Percentiles rank a stretch among this genome's conserved stretches.
phyloP scores from a whole-genome alignment of 2,888 invertebrate species.

The Corythucha ciliata region DNA sequence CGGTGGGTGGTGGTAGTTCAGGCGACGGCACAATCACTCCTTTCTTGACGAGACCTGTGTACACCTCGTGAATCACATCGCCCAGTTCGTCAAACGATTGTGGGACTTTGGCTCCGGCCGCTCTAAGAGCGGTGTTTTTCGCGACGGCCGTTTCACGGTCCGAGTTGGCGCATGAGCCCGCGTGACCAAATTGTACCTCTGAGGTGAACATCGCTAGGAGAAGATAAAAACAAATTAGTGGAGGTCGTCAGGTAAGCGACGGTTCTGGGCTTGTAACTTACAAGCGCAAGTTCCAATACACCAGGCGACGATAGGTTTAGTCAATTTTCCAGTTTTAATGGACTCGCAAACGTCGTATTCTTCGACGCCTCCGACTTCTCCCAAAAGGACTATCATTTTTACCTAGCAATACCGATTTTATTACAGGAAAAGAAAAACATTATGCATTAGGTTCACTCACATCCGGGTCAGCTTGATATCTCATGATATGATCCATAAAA shows the following conservation, averaged over 20 bases:
- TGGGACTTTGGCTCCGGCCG: conserved; percentile 84
- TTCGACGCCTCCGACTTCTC: conserved; percentile 97
- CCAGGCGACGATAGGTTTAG: conserved; percentile 95
- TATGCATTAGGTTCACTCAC: conserved; percentile 41
- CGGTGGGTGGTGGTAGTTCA: conserved; percentile 94
- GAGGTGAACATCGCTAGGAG: conserved; percentile 67
- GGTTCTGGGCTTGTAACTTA: too few species aligned
- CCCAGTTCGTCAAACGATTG: conserved; percentile 84
- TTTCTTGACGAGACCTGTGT: conserved; percentile 62
- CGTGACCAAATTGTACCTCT: conserved; percentile 96
- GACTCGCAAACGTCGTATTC: conserved; percentile 94
- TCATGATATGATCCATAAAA: conserved; percentile 92
- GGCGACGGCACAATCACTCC: conserved; percentile 78
- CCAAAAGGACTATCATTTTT: conserved; percentile 90
- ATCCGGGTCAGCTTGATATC: conserved; percentile 56
- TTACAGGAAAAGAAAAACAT: not conserved
- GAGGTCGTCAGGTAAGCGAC: too few species aligned
- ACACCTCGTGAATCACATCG: conserved; percentile 64
- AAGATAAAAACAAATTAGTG: too few species aligned
- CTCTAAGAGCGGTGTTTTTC: conserved; percentile 76
- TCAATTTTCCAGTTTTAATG: conserved; percentile 65
- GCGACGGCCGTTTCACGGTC: conserved; percentile 84
- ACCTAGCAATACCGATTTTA: conserved; percentile 46
- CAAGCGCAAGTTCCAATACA: conserved; percentile 89
- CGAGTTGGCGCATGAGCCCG: conserved; percentile 95